Base-by-base conservation (phyloP, 1,140 invertebrate genomes). In the Maniola jurtina region DNA sequence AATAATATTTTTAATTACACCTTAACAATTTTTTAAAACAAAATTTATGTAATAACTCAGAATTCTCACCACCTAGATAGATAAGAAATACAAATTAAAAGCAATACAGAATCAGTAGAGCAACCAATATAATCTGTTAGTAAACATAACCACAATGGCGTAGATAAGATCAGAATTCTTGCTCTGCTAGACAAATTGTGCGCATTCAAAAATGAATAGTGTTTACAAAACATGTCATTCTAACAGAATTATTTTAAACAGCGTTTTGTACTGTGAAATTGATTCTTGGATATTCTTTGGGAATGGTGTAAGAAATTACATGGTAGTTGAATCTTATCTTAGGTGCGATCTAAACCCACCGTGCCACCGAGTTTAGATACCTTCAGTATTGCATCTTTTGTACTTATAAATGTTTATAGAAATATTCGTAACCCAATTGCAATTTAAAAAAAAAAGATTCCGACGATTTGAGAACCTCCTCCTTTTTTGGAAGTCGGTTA, bases 201-300 rank as follows among this genome's bases (percentile, higher is more conserved):
- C 56, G 71, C 73, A 69, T 80, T 75, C 71, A 77, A 71, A 76
- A 77, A 66, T 66, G 66, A 60, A 75, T 71, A 55, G 38, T 89
- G 83, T 90, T 90, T 88, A 80, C 84, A 85, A 86, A 89, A 89
- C 84, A 90, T 86, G 83, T 81, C 86, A 84, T 78, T 79, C 72
- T 76, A 55, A 67, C n/a, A 68, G 68, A 72, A 73, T 81, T 75
- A 76, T 75, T 72, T 75, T 72, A 74, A 79, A 76, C 66, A 72
- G 62, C 64, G 63, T 65, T 72, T 76, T 81, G 76, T 81, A 72
- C 70, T 75, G 73, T 87, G 83, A 84, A 89, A 89, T 87, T 86
- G 80, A 83, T 79, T 80, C 79, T 75, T 57, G 47, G 42, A 70
- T 73, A 64, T 76, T 65, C 64, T 63, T 71, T 73, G 58, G 55